Percentiles rank a stretch among this genome's conserved stretches.
Conservation (phyloP, 2,888 invertebrate species). For the Dasypolia templi region DNA sequence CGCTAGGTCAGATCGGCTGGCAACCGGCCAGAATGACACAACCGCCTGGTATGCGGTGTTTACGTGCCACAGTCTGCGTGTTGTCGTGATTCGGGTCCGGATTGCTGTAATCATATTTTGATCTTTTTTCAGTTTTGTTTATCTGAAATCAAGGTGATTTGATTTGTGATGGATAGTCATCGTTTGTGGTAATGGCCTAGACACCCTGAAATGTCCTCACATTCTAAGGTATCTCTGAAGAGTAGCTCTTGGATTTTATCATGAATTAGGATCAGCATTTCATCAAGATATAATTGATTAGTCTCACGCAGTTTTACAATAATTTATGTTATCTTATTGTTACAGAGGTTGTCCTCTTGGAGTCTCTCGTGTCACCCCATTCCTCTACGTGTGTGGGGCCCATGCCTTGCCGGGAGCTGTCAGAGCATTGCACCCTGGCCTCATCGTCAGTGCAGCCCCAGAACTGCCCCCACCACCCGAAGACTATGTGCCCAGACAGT, state of each 20-base stretch:
- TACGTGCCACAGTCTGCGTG: conserved; percentile 79
- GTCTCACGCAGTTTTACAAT: neutral
- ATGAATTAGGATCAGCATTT: neutral
- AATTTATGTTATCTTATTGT: conserved; percentile 34
- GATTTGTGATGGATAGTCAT: neutral
- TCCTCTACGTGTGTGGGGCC: conserved; percentile 95
- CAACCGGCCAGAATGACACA: conserved; percentile 85
- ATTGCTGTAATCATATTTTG: conserved; percentile 70
- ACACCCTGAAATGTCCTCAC: no score
- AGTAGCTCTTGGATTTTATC: no score
- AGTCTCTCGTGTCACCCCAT: conserved; percentile 93
- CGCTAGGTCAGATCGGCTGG: conserved; percentile 86
- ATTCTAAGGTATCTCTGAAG: neutral
- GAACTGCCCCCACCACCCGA: conserved; percentile 94
- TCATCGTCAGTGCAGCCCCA: conserved; percentile 95
- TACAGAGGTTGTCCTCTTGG: conserved; percentile 89
- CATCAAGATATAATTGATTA: neutral
- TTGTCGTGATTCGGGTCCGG: conserved; percentile 76
- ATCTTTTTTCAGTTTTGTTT: conserved; percentile 54
- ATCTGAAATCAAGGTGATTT: conserved; percentile 43
- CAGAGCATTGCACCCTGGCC: conserved; percentile 92
- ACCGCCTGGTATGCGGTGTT: conserved; percentile 84
- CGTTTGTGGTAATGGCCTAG: neutral
- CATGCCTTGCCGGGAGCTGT: conserved; percentile 93
- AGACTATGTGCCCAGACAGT: conserved; percentile 91